Evolutionary conservation across 1,140 invertebrate genomes (phyloP), one percentile per base, ranked within the genome.

Genomic region (Muscidifurax raptorellus): DNA sequence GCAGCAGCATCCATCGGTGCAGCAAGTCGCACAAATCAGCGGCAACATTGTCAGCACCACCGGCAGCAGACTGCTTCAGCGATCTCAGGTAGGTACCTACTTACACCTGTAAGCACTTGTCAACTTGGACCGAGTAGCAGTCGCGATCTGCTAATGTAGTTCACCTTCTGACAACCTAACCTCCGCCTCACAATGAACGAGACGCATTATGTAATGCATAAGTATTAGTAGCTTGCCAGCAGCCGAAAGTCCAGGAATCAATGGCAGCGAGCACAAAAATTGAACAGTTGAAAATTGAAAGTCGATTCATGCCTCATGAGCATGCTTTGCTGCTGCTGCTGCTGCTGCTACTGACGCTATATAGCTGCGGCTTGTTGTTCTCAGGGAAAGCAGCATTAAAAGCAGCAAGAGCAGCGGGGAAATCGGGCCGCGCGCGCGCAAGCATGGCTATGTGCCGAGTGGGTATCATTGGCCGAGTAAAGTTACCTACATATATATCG

Each of bases 31-130:
- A 2, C 44, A 12, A 10, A 47, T 47, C 44, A 18, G 44, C 44
- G 44, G 44, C 44, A 47, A 13, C 44, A 18, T 47, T 13, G 44
- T 10, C 44, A 47, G 44, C 44, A 47, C 44, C 44, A 59, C n/a
- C 18, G 28, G 5, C 32, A 59, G 32, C 30, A 18, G 10, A 64
- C 18, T 75, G 18, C 32, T 83, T 3, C 72, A 67, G 15, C 52
- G 74, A 9, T 71, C 28, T n/a, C 75, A 83, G 82, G 82, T 83
- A 22, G 66, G 52, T 15, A n/a, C n/a, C n/a, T n/a, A n/a, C n/a
- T n/a, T n/a, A n/a, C n/a, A n/a, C n/a, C n/a, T n/a, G n/a, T n/a
- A n/a, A n/a, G n/a, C n/a, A n/a, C n/a, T n/a, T n/a, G n/a, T n/a
- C n/a, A n/a, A n/a, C n/a, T n/a, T n/a, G n/a, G n/a, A n/a, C n/a